Conservation (phyloP, 1,140 invertebrate genomes). For the Bombus difficillimus region DNA sequence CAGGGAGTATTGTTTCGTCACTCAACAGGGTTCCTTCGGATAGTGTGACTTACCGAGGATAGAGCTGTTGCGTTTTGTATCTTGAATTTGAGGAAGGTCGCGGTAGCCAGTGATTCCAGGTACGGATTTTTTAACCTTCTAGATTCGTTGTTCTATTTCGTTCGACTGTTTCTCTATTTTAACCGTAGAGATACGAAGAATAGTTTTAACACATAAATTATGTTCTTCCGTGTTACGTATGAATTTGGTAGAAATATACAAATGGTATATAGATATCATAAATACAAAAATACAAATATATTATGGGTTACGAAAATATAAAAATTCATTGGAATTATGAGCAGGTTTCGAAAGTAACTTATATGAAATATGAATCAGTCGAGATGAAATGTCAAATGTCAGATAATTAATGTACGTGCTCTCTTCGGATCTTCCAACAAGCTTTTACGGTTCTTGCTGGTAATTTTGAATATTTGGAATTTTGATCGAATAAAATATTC, state of each 20-base stretch:
- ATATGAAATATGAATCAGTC: neutral
- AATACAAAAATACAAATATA: no score
- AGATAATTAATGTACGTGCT: neutral
- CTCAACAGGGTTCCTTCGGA: neutral
- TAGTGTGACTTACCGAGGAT: neutral
- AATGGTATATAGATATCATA: no score
- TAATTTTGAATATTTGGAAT: neutral
- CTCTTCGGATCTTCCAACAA: neutral
- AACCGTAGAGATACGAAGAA: no score
- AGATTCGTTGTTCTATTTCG: no score
- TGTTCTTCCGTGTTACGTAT: no score
- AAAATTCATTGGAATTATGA: no score
- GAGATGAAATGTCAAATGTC: neutral
- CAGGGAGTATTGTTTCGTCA: slow-evolving; percentile 23
- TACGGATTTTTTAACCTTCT: no score
- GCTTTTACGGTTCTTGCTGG: neutral
- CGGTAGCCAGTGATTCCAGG: no score
- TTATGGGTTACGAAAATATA: no score
- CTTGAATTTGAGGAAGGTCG: neutral
- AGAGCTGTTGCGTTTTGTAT: neutral
- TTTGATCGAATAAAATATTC: neutral
- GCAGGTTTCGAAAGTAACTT: neutral
- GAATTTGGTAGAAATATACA: no score
- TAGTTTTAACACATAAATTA: no score
- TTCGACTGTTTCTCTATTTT: no score